phyloP scores from a whole-genome alignment of 2,113 vertebrate genomes.

The Channa argus region DNA sequence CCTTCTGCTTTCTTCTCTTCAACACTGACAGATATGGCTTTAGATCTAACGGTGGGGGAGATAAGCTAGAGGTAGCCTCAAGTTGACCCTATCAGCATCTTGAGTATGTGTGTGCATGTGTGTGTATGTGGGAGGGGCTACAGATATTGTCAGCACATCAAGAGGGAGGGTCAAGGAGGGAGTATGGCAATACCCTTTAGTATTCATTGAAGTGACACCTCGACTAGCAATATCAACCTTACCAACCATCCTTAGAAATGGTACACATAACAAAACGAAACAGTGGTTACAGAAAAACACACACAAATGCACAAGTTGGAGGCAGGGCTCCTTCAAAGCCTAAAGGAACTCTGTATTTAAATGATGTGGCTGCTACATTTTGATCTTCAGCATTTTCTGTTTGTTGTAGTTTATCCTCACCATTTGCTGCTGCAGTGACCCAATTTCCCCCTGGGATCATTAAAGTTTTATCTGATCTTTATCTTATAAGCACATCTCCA shows the following conservation, averaged over 20 bases:
- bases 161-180: slow-evolving; percentile 6
- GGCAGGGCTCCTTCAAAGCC: neutral
- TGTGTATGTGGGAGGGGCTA: slow-evolving; percentile 2
- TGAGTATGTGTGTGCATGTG: slow-evolving; percentile 7
- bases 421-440: slow-evolving; percentile 46
- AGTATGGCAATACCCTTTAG: slow-evolving; percentile 21
- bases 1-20: slow-evolving; percentile 51
- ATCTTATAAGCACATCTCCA: slow-evolving; percentile 38
- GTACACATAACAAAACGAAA: neutral
- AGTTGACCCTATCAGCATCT: slow-evolving; percentile 61
- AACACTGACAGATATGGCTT: slow-evolving; percentile 45
- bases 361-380: slow-evolving; percentile 1
- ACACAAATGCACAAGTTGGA: neutral
- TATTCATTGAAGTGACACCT: slow-evolving; percentile 33
- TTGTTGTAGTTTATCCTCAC: slow-evolving; percentile 39
- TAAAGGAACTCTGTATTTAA: neutral
- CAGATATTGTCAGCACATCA: slow-evolving; percentile 12
- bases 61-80: slow-evolving; percentile 63
- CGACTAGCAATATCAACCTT: neutral
- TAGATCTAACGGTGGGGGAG: slow-evolving; percentile 44
- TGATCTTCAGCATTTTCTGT: slow-evolving; percentile 38
- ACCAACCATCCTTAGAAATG: neutral
- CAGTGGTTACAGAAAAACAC: neutral
- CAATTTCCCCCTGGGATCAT: slow-evolving; percentile 60
- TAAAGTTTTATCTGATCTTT: slow-evolving; percentile 55